A percentile compares a stretch with the other conserved stretches of the same genome.
phyloP scores from a whole-genome alignment of 2,113 vertebrate species.

The Ciconia stormi region DNA sequence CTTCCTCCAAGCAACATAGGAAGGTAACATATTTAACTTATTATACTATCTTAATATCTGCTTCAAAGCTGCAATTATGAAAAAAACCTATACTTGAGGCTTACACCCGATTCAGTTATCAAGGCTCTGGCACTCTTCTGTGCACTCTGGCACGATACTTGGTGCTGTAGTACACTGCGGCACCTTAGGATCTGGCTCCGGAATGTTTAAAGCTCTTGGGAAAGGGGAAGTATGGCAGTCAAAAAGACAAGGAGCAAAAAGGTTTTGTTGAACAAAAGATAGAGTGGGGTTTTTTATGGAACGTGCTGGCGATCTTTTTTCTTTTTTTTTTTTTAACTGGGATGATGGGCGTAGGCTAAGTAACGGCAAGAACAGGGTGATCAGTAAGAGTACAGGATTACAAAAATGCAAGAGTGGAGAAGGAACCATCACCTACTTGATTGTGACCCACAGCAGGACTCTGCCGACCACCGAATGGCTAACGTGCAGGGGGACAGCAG shows the following conservation, averaged over 20 bases:
- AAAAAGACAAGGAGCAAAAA: neutral
- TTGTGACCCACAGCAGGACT: neutral
- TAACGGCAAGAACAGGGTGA: neutral
- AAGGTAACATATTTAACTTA: neutral
- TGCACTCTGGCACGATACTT: neutral
- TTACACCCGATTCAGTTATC: neutral
- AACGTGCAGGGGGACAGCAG: neutral
- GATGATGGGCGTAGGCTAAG: neutral
- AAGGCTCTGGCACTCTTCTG: neutral
- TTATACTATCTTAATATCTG: neutral
- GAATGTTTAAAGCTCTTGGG: neutral
- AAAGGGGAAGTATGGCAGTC: neutral
- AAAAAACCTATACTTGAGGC: neutral
- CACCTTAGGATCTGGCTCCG: neutral
- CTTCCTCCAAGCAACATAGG: neutral
- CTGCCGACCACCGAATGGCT: neutral
- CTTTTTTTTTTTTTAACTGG: neutral
- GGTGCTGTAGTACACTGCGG: neutral
- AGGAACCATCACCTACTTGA: neutral
- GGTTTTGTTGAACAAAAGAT: neutral
- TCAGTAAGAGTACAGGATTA: neutral
- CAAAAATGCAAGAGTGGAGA: neutral
- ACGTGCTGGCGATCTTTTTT: neutral
- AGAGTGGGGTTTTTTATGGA: rapidly evolving
- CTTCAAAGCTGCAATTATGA: neutral